phyloP scores from a whole-genome alignment of 2,113 vertebrate species.

The Chiloscyllium plagiosum region DNA sequence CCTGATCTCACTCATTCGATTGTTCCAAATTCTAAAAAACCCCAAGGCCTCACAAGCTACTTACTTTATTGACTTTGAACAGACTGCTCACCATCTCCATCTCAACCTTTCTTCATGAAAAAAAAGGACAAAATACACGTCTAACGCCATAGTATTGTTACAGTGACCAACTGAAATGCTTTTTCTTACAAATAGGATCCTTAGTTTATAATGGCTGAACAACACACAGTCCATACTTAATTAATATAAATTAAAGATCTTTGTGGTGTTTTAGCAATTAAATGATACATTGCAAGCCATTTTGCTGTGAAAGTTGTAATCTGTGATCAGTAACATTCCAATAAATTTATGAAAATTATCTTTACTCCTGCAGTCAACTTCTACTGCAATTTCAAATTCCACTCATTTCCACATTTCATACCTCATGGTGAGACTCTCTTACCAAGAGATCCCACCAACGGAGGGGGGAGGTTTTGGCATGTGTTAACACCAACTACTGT shows the following conservation, averaged over 20 bases:
- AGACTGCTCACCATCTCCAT: too few species aligned
- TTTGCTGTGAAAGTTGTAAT: neutral
- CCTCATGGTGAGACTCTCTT: neutral
- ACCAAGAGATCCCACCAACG: neutral
- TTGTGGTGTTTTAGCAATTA: neutral
- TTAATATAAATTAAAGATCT: neutral
- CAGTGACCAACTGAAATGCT: neutral
- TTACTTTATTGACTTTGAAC: too few species aligned
- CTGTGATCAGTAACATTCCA: neutral
- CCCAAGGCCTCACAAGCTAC: too few species aligned
- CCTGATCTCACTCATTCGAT: too few species aligned
- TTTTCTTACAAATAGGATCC: neutral
- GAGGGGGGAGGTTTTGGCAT: neutral
- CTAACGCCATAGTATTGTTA: too few species aligned
- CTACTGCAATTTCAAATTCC: neutral
- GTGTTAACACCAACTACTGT: neutral
- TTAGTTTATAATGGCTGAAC: neutral
- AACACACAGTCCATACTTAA: neutral
- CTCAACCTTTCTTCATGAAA: too few species aligned
- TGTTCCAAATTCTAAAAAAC: too few species aligned
- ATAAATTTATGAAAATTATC: neutral
- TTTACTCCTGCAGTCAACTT: neutral
- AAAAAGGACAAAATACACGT: too few species aligned
- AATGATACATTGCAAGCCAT: neutral
- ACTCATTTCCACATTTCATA: neutral